Evolutionary conservation across 2,113 vertebrate species (phyloP).

Genomic region (Paradisaea rubra): DNA sequence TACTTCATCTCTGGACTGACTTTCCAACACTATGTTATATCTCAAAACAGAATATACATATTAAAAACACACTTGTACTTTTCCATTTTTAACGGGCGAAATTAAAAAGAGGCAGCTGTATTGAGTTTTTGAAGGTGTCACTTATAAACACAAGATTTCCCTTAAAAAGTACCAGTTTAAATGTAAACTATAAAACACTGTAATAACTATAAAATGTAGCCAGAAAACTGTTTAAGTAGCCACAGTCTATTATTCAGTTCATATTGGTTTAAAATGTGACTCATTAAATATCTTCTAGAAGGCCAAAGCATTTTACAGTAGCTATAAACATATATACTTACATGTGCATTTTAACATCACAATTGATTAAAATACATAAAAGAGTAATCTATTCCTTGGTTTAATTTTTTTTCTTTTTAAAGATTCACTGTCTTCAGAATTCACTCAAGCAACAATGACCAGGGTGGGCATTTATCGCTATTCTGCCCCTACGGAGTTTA

Average conservation of each 20-base stretch:
- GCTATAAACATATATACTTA: slow-evolving; percentile 66
- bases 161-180: slow-evolving; percentile 77
- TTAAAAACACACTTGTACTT: slow-evolving; percentile 51
- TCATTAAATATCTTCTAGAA: slow-evolving; percentile 60
- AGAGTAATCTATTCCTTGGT: slow-evolving; percentile 64
- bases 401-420: slow-evolving; percentile 43
- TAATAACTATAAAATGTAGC: slow-evolving; percentile 73
- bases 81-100: slow-evolving; percentile 44
- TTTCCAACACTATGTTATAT: slow-evolving; percentile 59
- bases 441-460: slow-evolving; percentile 68
- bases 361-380: slow-evolving; percentile 64
- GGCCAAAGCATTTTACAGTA: slow-evolving; percentile 70
- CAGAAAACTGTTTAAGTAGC: slow-evolving; percentile 69
- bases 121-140: slow-evolving; percentile 61
- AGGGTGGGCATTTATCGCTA: slow-evolving; percentile 60
- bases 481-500: slow-evolving; percentile 58
- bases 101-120: slow-evolving; percentile 47
- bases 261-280: slow-evolving; percentile 68
- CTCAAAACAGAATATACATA: slow-evolving; percentile 57
- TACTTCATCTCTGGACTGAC: slow-evolving; percentile 42
- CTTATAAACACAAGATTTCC: slow-evolving; percentile 70
- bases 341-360: slow-evolving; percentile 58
- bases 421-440: slow-evolving; percentile 61
- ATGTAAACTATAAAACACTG: slow-evolving; percentile 77
- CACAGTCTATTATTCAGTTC: slow-evolving; percentile 63